A percentile compares a stretch with the other conserved stretches of the same genome.
Conservation (phyloP, 2,113 vertebrate genomes). For the Aegotheles bennettii region DNA sequence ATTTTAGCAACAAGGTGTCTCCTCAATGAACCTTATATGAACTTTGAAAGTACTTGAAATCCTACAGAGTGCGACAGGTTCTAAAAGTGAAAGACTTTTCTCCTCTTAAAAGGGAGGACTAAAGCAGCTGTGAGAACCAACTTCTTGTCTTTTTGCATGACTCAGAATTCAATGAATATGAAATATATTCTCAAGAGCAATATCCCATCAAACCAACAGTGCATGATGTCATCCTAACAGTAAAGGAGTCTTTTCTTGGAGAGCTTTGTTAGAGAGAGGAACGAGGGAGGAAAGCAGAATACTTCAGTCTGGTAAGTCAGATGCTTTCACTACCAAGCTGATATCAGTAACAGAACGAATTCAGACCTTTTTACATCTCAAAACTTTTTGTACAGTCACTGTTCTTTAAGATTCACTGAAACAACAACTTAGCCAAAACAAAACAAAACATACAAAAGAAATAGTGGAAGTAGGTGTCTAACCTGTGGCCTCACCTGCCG, state of each 20-base stretch:
- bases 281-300: background rate
- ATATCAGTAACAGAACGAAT: background rate
- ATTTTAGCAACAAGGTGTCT: background rate
- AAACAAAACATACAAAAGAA: background rate
- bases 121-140: background rate
- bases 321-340: background rate
- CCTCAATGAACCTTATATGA: background rate
- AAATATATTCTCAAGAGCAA: background rate
- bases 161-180: background rate
- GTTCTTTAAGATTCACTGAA: background rate
- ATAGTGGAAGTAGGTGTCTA: conserved; percentile 74
- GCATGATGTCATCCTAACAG: background rate
- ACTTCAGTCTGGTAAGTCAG: background rate
- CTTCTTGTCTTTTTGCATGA: background rate
- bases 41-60: background rate
- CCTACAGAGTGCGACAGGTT: background rate
- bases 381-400: background rate
- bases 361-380: background rate
- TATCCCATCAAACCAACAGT: background rate
- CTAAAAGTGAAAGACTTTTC: background rate
- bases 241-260: background rate
- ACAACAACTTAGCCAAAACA: background rate
- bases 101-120: background rate
- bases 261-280: background rate
- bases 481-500: conserved; percentile 97